phyloP scores from a whole-genome alignment of 2,113 vertebrate species.

The Pluvialis apricaria region DNA sequence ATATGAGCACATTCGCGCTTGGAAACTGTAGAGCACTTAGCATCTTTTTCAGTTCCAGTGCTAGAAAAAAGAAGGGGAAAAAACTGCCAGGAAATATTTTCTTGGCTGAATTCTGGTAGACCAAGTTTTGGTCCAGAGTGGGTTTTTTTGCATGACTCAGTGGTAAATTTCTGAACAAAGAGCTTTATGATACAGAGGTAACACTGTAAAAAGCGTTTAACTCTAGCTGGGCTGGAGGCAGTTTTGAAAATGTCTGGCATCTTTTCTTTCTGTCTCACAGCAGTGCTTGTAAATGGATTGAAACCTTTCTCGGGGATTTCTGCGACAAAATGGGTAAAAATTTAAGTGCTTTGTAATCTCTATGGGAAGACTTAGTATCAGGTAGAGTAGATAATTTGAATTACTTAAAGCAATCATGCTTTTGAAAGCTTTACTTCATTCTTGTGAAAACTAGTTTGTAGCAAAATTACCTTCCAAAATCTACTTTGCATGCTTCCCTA shows the following conservation, averaged over 20 bases:
- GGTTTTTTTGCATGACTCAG: neutral
- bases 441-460: conserved; percentile 4
- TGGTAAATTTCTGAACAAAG: neutral
- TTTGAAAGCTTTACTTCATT: conserved; percentile 38
- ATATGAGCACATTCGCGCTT: neutral
- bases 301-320: conserved; percentile 27
- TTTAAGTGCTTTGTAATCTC: conserved; percentile 47
- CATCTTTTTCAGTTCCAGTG: neutral
- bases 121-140: neutral
- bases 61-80: neutral
- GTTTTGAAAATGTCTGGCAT: neutral
- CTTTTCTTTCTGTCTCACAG: neutral
- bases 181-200: neutral
- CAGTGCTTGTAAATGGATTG: neutral
- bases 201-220: conserved; percentile 3
- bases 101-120: neutral
- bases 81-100: neutral
- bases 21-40: neutral
- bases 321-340: conserved; percentile 14
- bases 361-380: conserved; percentile 27
- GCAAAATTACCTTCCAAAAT: conserved; percentile 43
- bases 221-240: neutral
- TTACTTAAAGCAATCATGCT: conserved; percentile 34
- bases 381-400: conserved; percentile 41
- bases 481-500: neutral